These are phyloP conservation scores for Plebejus argus DNA, from an alignment of 2,888 invertebrate species.

Conservation along the genomic window DNA sequence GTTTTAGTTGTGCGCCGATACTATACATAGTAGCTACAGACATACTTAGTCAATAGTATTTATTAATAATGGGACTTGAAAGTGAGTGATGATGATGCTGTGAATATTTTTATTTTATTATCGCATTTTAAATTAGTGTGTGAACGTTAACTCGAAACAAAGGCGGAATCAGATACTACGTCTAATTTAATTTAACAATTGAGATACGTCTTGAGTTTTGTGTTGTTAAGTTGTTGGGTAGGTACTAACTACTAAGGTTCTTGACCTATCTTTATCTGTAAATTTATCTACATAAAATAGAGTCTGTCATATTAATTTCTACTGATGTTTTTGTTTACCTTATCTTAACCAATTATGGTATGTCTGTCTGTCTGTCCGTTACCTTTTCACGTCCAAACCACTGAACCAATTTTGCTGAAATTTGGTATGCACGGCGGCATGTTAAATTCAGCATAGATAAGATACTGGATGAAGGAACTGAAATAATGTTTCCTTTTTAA, in stretches of 20 bases:
- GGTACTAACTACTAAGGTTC: background rate
- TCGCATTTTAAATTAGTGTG: background rate
- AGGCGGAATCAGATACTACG: constrained; percentile 14
- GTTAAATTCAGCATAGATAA: too few species aligned
- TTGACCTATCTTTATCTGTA: background rate
- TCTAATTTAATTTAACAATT: constrained; percentile 14
- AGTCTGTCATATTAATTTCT: too few species aligned
- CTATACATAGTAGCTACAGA: constrained; percentile 48
- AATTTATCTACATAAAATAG: background rate
- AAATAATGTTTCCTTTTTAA: background rate
- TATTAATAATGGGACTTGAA: constrained; percentile 51
- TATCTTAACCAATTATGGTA: background rate
- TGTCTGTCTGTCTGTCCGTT: too few species aligned
- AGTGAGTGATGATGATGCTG: constrained; percentile 44
- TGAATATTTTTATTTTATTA: constrained; percentile 23
- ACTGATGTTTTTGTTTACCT: background rate
- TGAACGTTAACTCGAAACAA: background rate
- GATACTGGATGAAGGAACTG: background rate
- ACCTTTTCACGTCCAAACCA: too few species aligned
- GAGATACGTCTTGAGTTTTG: constrained; percentile 9
- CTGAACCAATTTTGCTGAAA: too few species aligned
- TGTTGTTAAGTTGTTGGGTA: background rate
- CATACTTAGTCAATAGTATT: constrained; percentile 3
- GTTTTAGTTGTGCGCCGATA: constrained; percentile 62
- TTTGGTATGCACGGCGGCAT: too few species aligned